phyloP scores from a whole-genome alignment of 2,797 vertebrate species.

The Epinephelus coioides region DNA sequence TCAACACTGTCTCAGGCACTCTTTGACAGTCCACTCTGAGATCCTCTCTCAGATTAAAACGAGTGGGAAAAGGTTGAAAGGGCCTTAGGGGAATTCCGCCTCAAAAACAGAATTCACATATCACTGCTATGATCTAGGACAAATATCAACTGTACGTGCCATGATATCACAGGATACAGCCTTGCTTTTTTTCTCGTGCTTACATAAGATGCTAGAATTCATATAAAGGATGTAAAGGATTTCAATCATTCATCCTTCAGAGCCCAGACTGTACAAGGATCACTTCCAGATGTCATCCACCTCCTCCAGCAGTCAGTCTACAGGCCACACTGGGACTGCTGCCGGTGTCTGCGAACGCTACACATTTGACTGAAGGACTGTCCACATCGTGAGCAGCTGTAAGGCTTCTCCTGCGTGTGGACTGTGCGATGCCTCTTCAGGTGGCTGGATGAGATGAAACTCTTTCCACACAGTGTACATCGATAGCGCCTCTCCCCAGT shows the following conservation, averaged over 20 bases:
- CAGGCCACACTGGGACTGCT: constrained; percentile 82
- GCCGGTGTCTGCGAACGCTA: constrained; percentile 80
- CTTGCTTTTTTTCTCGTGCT: constrained; percentile 30
- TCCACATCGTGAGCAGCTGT: constrained; percentile 81
- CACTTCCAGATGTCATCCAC: neutral
- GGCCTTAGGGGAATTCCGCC: constrained; percentile 1
- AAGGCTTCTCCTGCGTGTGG: constrained; percentile 84
- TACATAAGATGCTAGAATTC: constrained; percentile 26
- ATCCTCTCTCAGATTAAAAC: constrained; percentile 29
- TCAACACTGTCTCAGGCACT: constrained; percentile 37
- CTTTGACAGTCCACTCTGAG: constrained; percentile 19
- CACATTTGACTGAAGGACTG: constrained; percentile 85
- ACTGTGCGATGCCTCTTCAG: constrained; percentile 83
- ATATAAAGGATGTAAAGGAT: constrained; percentile 8
- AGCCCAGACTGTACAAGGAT: neutral
- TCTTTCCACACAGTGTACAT: constrained; percentile 81
- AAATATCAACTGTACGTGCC: constrained; percentile 38
- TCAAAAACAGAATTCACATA: constrained; percentile 31
- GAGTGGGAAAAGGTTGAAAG: neutral
- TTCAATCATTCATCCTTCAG: constrained; percentile 11
- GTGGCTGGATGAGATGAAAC: constrained; percentile 83
- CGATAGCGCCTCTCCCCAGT: constrained; percentile 80
- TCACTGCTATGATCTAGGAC: constrained; percentile 40
- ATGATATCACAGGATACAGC: constrained; percentile 41
- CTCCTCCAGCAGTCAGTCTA: constrained; percentile 33